These are phyloP conservation scores for Psammodynastes pulverulentus DNA, from an alignment of 2,113 vertebrate genomes.

Conservation along the genomic window DNA sequence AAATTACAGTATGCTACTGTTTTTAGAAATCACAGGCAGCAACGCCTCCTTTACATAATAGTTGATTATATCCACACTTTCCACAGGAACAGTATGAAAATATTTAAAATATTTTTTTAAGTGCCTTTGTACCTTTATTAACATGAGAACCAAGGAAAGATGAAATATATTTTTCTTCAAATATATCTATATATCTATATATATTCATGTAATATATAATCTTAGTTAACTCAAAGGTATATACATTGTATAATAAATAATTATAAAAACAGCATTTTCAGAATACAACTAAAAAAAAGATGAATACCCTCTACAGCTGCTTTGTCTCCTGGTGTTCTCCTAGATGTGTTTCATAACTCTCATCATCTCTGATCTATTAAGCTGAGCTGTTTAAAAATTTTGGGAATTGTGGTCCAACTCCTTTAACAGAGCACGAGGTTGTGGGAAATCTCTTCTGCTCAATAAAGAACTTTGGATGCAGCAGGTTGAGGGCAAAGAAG, in stretches of 20 bases:
- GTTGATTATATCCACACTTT: neutral
- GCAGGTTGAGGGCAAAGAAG: conserved; percentile 73
- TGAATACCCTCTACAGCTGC: conserved; percentile 75
- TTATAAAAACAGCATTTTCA: conserved; percentile 99
- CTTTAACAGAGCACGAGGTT: neutral
- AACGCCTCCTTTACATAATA: neutral
- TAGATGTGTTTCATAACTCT: neutral
- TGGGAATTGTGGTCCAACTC: neutral
- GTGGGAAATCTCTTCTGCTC: conserved; percentile 67
- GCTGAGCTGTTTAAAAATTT: neutral
- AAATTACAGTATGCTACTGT: neutral
- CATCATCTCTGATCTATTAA: too few relatives aligned
- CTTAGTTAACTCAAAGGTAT: conserved; percentile 99
- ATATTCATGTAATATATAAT: conserved; percentile 99
- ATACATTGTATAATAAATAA: conserved; percentile 99
- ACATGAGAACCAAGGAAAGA: conserved; percentile 62
- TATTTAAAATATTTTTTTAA: conserved; percentile 32
- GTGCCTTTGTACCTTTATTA: conserved; percentile 67
- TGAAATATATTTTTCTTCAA: conserved; percentile 78
- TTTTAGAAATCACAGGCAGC: neutral
- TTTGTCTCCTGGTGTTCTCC: neutral
- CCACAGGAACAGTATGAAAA: conserved; percentile 46
- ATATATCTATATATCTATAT: conserved; percentile 72
- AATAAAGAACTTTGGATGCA: conserved; percentile 99
- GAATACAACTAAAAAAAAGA: conserved; percentile 97